Evolutionary conservation across 2,888 invertebrate genomes (phyloP), one percentile per base, ranked within the genome.

Genomic region (Sialis fuliginosa): DNA sequence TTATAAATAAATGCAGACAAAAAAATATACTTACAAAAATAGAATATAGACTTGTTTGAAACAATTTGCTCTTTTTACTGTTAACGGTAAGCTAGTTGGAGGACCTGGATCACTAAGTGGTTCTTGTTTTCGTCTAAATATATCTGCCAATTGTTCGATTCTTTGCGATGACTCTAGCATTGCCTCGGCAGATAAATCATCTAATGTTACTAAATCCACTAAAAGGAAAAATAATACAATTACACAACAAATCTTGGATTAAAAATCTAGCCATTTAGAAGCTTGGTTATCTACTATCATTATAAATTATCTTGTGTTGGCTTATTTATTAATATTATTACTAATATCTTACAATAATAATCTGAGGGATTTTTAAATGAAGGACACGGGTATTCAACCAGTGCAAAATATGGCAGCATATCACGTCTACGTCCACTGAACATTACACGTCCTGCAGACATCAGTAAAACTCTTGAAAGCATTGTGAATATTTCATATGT

Each of bases 321-420:
- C 8, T 35, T 35, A 37, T 8, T 8, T 2, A 8, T 10, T 37
- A 37, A 37, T 10, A 10, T 12, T 2, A 37, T 6, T 22, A 22
- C 22, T 12, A 8, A 47, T 34, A 49, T 74, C 83, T 79, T 68
- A 89, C 88, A 72, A 62, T 95, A 95, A 63, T 95, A 95, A 69
- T 95, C 95, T 0, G 92, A 91, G 44, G 93, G 93, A 62, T 95
- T 95, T 66, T 95, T 95, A 64, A 87, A 93, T 1, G 91, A 86
- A 9, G 95, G 95, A 64, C 93, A 95, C 2, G 93, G 92, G 68
- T 91, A 95, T 59, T 93, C 92, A 5, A 81, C 77, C 50, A 70
- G 60, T 5, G 70, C 86, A 68, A 95, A 95, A 69, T 95, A 95
- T 59, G 88, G 82, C 62, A 92, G 77, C 82, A 95, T 83, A 62